Evolutionary conservation across 2,888 invertebrate species (phyloP).

Genomic region (Philhelius pedissequus): DNA sequence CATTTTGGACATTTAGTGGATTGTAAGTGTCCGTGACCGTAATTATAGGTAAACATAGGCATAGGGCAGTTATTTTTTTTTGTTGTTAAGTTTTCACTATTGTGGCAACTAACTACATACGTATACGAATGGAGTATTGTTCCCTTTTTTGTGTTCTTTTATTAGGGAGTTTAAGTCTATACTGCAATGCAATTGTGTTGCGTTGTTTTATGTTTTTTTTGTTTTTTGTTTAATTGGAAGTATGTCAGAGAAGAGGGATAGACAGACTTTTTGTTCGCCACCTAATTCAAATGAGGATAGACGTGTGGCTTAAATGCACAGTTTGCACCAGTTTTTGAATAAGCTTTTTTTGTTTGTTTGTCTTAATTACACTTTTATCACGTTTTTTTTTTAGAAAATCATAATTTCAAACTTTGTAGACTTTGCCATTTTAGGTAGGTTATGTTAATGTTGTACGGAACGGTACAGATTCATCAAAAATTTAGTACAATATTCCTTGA

Average conservation of each 20-base stretch:
- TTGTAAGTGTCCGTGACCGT: conserved; percentile 57
- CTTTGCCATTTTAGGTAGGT: neutral
- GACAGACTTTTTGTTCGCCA: conserved; percentile 4
- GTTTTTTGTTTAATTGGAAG: neutral
- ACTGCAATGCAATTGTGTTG: neutral
- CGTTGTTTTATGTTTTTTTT: neutral
- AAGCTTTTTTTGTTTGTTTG: neutral
- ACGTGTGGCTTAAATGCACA: neutral
- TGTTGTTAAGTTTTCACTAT: neutral
- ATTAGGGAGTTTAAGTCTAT: neutral
- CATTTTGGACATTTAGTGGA: neutral
- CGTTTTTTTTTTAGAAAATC: neutral
- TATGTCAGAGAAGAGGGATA: conserved; percentile 2
- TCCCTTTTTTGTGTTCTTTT: neutral
- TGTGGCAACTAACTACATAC: neutral
- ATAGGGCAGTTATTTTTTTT: conserved; percentile 22
- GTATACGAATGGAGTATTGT: neutral
- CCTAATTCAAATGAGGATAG: conserved; percentile 13
- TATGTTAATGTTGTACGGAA: neutral
- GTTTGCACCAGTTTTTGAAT: neutral
- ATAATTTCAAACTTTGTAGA: neutral
- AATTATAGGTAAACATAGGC: conserved; percentile 45
- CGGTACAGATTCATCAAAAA: neutral
- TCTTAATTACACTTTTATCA: neutral
- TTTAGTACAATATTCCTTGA: no score